Percentiles rank a stretch among this genome's conserved stretches.
These are phyloP conservation scores for Darevskia nairensis DNA, from an alignment of 2,797 vertebrate species.

Conservation along the genomic window DNA sequence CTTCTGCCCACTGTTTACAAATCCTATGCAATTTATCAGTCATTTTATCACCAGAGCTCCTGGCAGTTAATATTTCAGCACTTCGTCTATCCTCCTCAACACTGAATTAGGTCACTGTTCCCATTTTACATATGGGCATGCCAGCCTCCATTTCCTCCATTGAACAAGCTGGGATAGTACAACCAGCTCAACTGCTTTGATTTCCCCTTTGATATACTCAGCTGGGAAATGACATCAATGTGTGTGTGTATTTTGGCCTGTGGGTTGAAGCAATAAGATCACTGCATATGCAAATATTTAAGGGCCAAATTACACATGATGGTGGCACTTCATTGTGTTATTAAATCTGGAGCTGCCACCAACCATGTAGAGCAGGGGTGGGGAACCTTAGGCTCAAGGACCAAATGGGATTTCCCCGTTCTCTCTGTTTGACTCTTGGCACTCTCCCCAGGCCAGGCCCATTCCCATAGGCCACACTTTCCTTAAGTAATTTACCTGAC, in stretches of 20 bases:
- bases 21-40: neutral
- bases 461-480: no score
- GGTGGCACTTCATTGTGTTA: neutral
- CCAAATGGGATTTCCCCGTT: no score
- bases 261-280: neutral
- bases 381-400: no score
- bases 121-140: neutral
- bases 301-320: neutral
- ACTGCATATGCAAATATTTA: neutral
- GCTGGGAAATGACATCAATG: neutral
- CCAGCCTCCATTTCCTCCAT: neutral
- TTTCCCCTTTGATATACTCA: slow-evolving; percentile 6
- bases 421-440: no score
- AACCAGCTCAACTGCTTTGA: slow-evolving; percentile 4
- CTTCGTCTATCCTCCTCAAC: neutral
- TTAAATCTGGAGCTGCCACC: neutral
- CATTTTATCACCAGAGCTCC: neutral
- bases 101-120: neutral
- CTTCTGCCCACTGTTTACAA: neutral
- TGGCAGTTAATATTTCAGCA: neutral
- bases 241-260: neutral
- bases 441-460: no score
- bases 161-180: neutral
- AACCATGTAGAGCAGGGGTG: neutral
- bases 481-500: no score